phyloP scores from a whole-genome alignment of 2,888 invertebrate species.

The Parnassius orleans region DNA sequence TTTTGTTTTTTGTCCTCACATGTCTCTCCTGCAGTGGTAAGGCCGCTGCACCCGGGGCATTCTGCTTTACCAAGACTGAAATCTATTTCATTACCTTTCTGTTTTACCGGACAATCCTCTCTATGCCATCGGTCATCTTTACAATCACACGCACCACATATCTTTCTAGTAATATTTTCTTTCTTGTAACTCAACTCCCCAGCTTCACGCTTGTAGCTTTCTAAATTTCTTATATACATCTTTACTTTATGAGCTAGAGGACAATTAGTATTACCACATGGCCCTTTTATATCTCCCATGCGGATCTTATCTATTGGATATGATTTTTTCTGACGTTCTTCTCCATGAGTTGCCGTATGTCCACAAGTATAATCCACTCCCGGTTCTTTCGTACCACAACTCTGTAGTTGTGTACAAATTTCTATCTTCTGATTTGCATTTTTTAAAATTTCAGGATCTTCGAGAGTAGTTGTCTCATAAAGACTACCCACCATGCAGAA shows the following conservation, averaged over 20 bases:
- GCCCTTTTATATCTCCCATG: constrained; percentile 73
- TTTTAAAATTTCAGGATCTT: constrained; percentile 59
- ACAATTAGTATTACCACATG: constrained; percentile 71
- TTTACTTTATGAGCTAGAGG: constrained; percentile 67
- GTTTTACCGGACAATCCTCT: constrained; percentile 52
- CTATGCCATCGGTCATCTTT: constrained; percentile 69
- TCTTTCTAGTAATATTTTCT: constrained; percentile 44
- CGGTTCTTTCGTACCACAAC: constrained; percentile 48
- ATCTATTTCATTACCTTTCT: constrained; percentile 23
- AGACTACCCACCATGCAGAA: constrained; percentile 69
- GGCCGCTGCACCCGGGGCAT: constrained; percentile 59
- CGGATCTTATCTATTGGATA: constrained; percentile 63
- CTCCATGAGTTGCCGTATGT: constrained; percentile 30
- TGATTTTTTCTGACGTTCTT: constrained; percentile 43
- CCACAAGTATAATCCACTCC: constrained; percentile 43
- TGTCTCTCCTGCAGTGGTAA: constrained; percentile 48
- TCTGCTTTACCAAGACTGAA: constrained; percentile 29
- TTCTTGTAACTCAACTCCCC: constrained; percentile 42
- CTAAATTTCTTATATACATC: constrained; percentile 62
- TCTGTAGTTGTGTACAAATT: constrained; percentile 65
- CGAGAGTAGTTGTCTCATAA: constrained; percentile 68
- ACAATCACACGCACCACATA: constrained; percentile 66
- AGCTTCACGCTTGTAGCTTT: constrained; percentile 57
- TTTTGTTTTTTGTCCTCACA: constrained; percentile 56
- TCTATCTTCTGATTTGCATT: constrained; percentile 57